Percentiles rank a stretch among this genome's conserved stretches.
These are phyloP conservation scores for Tinea pellionella DNA, from an alignment of 2,888 invertebrate species.

Conservation along the genomic window DNA sequence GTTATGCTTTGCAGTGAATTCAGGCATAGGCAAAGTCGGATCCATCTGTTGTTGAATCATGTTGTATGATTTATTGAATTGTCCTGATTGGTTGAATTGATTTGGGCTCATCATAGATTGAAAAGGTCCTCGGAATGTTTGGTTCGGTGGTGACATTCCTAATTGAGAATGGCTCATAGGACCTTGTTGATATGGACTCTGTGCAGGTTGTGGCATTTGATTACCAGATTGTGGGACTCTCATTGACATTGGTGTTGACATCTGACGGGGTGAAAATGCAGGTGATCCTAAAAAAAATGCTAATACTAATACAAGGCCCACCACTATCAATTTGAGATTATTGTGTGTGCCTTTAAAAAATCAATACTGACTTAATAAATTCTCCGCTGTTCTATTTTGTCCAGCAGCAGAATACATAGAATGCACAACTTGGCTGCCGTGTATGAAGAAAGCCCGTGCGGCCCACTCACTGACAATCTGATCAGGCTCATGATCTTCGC, in stretches of 20 bases:
- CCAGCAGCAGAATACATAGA: not conserved
- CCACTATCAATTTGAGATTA: too few relatives aligned
- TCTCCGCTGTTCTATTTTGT: not conserved
- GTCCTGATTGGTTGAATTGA: conserved; percentile 42
- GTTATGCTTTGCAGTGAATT: conserved; percentile 84
- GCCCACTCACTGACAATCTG: conserved; percentile 86
- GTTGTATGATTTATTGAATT: conserved; percentile 31
- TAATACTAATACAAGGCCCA: conserved; percentile 12
- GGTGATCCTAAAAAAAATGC: conserved; percentile 39
- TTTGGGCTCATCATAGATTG: conserved; percentile 42
- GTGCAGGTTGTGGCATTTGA: conserved; percentile 24
- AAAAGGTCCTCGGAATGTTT: conserved; percentile 42
- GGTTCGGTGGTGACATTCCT: conserved; percentile 28
- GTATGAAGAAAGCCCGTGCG: conserved; percentile 90
- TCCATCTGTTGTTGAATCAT: conserved; percentile 47
- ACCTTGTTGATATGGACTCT: conserved; percentile 26
- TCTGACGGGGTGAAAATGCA: conserved; percentile 58
- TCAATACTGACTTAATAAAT: not conserved
- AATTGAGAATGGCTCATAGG: conserved; percentile 45
- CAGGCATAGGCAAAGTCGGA: conserved; percentile 47
- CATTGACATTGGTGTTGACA: conserved; percentile 59
- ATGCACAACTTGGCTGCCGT: conserved; percentile 78
- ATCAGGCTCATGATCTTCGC: conserved; percentile 63
- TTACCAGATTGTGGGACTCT: conserved; percentile 30
- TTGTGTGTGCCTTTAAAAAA: too few relatives aligned